Base-by-base conservation (phyloP, 2,113 vertebrate genomes). In the Pachyramphus minor region DNA sequence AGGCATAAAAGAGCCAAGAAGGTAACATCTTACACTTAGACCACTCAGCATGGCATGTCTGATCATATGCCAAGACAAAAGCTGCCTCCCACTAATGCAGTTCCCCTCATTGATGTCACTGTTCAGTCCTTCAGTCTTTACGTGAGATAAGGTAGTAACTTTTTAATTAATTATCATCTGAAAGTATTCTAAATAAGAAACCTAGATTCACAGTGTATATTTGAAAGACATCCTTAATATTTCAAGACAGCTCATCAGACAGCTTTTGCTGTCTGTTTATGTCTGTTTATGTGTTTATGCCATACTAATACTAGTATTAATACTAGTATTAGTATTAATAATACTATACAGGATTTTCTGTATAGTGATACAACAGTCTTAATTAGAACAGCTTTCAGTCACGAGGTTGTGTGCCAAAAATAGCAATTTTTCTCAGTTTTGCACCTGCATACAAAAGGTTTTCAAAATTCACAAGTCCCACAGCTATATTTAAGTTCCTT, bases 151-250 rank as follows among this genome's bases (percentile, higher is more conserved):
- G 17, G 15, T 33, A 77, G n/a, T 24, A 79, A 50, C 42, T 59
- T 92, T 25, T 21, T 62, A 28, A n/a, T 58, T 60, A 62, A 81
- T 84, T 87, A 75, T 68, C 39, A 53, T 41, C 30, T 35, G 30
- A 50, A 14, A 83, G n/a, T 23, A 85, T 27, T 37, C 44, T 35
- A 79, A 50, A 78, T 63, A 82, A 87, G 5, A 85, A 92, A 79
- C 10, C 0, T 0, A 9, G 3, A 14, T 33, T 75, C 11, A 3
- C 15, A 55, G 33, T 25, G 55, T 27, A 30, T 28, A 42, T 56
- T 55, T 10, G 2, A 67, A 83, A 47, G 31, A n/a, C 11, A 47
- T 24, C 3, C 24, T 52, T 49, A 60, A 37, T 37, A 60, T 55
- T 79, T 80, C 62, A 86, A 80, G 28, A 58, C 5, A 19, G 25